These are phyloP conservation scores for Belgica antarctica DNA, from an alignment of 2,888 invertebrate species.

Conservation along the genomic window DNA sequence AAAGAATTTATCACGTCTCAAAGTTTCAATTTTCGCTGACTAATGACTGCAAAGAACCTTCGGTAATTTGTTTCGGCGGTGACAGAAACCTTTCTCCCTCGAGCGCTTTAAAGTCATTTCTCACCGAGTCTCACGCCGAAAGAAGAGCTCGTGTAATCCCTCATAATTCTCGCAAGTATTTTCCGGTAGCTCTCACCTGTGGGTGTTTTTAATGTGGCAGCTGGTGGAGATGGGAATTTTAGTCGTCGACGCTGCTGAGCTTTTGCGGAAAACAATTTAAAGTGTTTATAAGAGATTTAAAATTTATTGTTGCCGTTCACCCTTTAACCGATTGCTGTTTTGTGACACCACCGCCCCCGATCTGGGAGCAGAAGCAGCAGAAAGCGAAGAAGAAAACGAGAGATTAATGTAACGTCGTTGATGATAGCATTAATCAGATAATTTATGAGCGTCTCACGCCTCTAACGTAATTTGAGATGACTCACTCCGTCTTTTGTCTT, in stretches of 20 bases:
- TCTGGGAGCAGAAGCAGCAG: too few relatives aligned
- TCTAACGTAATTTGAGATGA: conserved; percentile 9
- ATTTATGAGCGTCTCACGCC: conserved; percentile 5
- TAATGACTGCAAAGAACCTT: neutral
- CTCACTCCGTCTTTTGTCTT: neutral
- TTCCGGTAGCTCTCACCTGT: neutral
- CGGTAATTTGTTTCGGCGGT: conserved; percentile 19
- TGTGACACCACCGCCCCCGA: neutral
- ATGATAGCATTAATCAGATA: conserved; percentile 26
- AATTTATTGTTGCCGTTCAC: conserved; percentile 18
- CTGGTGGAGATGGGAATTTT: neutral
- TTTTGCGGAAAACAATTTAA: neutral
- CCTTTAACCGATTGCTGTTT: neutral
- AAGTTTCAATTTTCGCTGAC: neutral
- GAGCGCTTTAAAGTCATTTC: neutral
- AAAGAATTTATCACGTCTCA: neutral
- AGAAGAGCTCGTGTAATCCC: conserved; percentile 27
- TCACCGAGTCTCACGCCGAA: neutral
- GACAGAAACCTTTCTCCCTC: neutral
- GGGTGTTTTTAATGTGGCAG: neutral
- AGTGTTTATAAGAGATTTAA: conserved; percentile 35
- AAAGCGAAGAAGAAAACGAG: neutral
- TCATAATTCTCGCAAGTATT: conserved; percentile 35
- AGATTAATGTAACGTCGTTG: conserved; percentile 27
- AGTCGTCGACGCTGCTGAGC: neutral